phyloP scores from a whole-genome alignment of 1,140 invertebrate species.

The Drosophila teissieri region DNA sequence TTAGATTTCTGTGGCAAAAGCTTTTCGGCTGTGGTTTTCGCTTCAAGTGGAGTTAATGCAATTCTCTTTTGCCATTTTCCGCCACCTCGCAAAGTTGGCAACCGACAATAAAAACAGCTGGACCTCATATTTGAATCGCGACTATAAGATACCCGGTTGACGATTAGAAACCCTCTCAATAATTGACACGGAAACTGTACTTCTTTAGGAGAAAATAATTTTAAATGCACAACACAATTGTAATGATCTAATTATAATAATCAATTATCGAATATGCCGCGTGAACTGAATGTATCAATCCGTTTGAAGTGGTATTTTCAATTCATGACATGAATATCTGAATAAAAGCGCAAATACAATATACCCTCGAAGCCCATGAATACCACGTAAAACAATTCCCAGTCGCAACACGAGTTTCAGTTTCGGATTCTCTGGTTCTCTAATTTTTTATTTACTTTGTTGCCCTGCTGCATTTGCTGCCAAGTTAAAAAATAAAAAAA shows the following conservation, averaged over 20 bases:
- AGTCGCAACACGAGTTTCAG: constrained; percentile 44
- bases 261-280: too few species aligned
- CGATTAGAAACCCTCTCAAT: not conserved
- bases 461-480: constrained; percentile 31
- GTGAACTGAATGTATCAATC: too few species aligned
- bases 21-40: constrained; percentile 57
- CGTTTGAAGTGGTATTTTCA: not conserved
- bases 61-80: constrained; percentile 40
- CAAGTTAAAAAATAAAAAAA: constrained; percentile 34
- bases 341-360: not conserved
- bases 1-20: constrained; percentile 75
- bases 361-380: not conserved
- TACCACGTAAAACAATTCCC: constrained; percentile 21
- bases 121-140: not conserved
- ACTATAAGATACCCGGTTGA: not conserved
- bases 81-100: constrained; percentile 41
- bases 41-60: constrained; percentile 42
- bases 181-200: too few species aligned
- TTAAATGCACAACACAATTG: too few species aligned
- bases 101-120: constrained; percentile 40
- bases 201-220: too few species aligned
- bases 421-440: constrained; percentile 27
- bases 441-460: constrained; percentile 58
- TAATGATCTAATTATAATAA: too few species aligned
- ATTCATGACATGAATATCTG: too few species aligned